These are phyloP conservation scores for Zophobas morio DNA, from an alignment of 1,140 invertebrate species.

Conservation along the genomic window DNA sequence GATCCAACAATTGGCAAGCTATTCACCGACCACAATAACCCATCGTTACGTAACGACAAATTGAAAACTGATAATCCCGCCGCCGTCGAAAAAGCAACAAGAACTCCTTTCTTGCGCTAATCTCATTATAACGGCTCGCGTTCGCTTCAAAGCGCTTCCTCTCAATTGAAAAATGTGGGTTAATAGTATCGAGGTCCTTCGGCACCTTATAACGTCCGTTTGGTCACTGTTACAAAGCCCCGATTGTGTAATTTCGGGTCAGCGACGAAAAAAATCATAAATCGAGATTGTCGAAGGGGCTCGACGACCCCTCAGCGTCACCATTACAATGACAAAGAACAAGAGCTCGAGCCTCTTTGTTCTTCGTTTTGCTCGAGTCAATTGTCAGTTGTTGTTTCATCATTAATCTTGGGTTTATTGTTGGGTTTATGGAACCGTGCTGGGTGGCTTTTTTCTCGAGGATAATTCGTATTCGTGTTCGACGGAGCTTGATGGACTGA, in stretches of 20 bases:
- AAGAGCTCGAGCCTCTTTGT: conserved; percentile 5
- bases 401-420: conserved; percentile 42
- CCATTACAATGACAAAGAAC: conserved; percentile 32
- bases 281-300: conserved; percentile 8
- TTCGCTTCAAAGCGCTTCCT: conserved; percentile 46
- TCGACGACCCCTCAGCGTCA: conserved; percentile 1
- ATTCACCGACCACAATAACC: background rate
- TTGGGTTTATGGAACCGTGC: conserved; percentile 14
- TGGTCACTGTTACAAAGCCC: background rate
- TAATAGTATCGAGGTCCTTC: conserved; percentile 18
- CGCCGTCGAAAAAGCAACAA: background rate
- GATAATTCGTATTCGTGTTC: conserved; percentile 8
- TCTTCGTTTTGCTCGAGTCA: conserved; percentile 40
- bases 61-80: conserved; percentile 37
- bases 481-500: background rate
- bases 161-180: conserved; percentile 43
- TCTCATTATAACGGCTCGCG: conserved; percentile 35
- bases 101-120: conserved; percentile 4
- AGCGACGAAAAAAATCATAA: conserved; percentile 12
- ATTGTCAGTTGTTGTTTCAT: conserved; percentile 46
- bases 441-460: conserved; percentile 15
- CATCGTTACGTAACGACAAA: conserved; percentile 32
- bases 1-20: background rate
- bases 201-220: background rate
- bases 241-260: conserved; percentile 17